Percentiles rank a stretch among this genome's conserved stretches.
These are phyloP conservation scores for Netelia fuscicornis DNA, from an alignment of 2,888 invertebrate genomes.

Conservation along the genomic window DNA sequence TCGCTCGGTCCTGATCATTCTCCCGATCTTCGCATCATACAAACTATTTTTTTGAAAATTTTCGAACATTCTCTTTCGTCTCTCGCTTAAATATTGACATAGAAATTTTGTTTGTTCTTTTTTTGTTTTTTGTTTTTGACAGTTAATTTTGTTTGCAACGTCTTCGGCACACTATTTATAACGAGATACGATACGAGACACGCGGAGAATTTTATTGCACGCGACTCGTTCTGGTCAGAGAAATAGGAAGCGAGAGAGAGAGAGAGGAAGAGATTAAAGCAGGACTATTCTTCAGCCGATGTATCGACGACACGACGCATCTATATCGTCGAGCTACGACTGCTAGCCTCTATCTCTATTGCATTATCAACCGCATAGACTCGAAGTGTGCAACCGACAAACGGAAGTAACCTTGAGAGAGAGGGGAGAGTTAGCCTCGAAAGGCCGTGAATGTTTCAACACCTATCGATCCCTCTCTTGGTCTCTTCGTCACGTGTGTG, in stretches of 20 bases:
- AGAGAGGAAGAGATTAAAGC: not conserved
- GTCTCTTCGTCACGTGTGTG: slow-evolving; percentile 63
- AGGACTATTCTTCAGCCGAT: not conserved
- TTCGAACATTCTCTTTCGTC: not conserved
- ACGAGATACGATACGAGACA: not conserved
- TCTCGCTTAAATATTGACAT: not conserved
- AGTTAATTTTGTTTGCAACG: not conserved
- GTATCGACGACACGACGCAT: not conserved
- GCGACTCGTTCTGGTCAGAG: not conserved
- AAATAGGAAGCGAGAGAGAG: not conserved
- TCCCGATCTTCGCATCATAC: not conserved
- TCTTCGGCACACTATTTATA: not conserved
- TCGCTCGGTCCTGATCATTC: not conserved
- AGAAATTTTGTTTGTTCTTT: not conserved
- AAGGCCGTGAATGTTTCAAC: slow-evolving; percentile 76
- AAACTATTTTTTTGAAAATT: too few relatives aligned
- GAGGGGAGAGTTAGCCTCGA: slow-evolving; percentile 64
- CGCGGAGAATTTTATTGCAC: not conserved
- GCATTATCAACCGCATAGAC: not conserved
- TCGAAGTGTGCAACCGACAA: slow-evolving; percentile 50
- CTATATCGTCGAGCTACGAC: not conserved
- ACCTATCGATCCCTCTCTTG: slow-evolving; percentile 74
- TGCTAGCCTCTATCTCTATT: not conserved
- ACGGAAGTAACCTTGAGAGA: slow-evolving; percentile 66
- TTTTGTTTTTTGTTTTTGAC: not conserved